Percentiles rank a stretch among this genome's conserved stretches.
Conservation (phyloP, 2,113 vertebrate genomes). For the Cavia porcellus region DNA sequence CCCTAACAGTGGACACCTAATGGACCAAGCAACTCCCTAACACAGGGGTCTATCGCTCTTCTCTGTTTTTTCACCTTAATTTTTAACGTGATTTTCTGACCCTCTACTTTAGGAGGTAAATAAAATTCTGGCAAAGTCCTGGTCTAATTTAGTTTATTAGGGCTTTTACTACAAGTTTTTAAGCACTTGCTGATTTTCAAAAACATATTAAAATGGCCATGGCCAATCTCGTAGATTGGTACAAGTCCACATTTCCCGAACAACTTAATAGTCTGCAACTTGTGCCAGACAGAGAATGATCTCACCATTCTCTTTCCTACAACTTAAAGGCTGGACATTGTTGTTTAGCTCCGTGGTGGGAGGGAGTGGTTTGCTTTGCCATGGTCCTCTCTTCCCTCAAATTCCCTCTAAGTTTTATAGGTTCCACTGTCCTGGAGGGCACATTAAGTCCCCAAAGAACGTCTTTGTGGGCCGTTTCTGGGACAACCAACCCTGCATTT, state of each 20-base stretch:
- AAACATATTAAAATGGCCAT: slow-evolving; percentile 85
- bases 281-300: slow-evolving; percentile 81
- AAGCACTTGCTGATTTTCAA: slow-evolving; percentile 84
- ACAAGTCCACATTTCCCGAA: slow-evolving; percentile 84
- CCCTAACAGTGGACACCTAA: slow-evolving; percentile 1
- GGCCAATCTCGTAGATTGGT: slow-evolving; percentile 81
- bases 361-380: slow-evolving; percentile 58
- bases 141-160: slow-evolving; percentile 85
- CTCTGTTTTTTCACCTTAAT: slow-evolving; percentile 50
- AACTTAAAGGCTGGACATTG: slow-evolving; percentile 75
- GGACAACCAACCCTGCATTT: not conserved
- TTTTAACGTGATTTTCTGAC: slow-evolving; percentile 70
- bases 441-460: slow-evolving; percentile 72
- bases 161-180: slow-evolving; percentile 84
- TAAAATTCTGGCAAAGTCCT: slow-evolving; percentile 83
- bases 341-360: slow-evolving; percentile 60
- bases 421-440: slow-evolving; percentile 69
- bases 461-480: slow-evolving; percentile 65
- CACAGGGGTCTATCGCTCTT: slow-evolving; percentile 8
- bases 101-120: slow-evolving; percentile 83
- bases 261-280: slow-evolving; percentile 79
- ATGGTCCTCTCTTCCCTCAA: slow-evolving; percentile 58
- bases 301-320: slow-evolving; percentile 75
- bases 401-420: slow-evolving; percentile 49
- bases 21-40: slow-evolving; percentile 3